Conservation (phyloP, 2,113 vertebrate genomes). For the Chloropsis cyanopogon region DNA sequence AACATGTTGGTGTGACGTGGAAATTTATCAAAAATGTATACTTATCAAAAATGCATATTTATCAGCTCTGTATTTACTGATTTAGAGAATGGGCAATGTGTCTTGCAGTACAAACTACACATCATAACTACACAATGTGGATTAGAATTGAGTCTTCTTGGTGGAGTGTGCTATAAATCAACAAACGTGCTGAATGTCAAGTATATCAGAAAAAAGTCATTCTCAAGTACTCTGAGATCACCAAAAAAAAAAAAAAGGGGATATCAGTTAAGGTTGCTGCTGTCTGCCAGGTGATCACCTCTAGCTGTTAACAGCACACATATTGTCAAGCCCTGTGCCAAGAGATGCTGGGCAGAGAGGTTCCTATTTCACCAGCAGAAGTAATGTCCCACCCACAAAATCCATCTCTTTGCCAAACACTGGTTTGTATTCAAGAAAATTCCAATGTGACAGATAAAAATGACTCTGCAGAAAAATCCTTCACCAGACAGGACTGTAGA, state of each 20-base stretch:
- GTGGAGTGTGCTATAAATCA: neutral
- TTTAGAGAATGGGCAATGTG: neutral
- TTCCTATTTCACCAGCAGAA: neutral
- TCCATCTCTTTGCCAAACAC: neutral
- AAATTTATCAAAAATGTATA: neutral
- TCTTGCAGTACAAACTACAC: neutral
- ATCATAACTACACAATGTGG: neutral
- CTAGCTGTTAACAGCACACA: neutral
- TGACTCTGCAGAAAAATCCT: neutral
- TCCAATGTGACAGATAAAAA: neutral
- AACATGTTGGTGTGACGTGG: accelerated
- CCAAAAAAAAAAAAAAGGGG: accelerated
- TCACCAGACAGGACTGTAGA: neutral
- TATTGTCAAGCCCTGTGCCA: neutral
- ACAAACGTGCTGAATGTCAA: neutral
- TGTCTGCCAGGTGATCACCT: neutral
- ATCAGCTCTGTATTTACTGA: neutral
- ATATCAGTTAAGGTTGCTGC: neutral
- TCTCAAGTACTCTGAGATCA: neutral
- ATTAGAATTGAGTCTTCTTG: neutral
- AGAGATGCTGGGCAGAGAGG: neutral
- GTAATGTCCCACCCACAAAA: neutral
- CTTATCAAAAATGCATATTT: neutral
- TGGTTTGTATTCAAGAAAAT: neutral
- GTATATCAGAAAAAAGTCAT: neutral